A percentile compares a stretch with the other conserved stretches of the same genome.
These are phyloP conservation scores for Drosophila pullipes DNA, from an alignment of 2,888 invertebrate genomes.

Conservation along the genomic window DNA sequence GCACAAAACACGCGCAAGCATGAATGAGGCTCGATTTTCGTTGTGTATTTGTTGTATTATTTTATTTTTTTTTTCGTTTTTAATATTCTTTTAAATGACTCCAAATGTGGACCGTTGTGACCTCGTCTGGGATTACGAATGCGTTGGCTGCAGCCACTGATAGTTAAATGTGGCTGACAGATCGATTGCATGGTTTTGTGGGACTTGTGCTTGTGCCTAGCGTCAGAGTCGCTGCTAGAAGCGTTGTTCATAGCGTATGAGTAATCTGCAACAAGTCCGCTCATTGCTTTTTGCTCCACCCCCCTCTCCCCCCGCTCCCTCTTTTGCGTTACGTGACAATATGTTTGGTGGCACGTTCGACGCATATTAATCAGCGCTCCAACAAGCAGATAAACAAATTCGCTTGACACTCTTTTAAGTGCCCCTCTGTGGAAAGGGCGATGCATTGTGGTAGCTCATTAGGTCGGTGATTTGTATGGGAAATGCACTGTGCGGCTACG, in stretches of 20 bases:
- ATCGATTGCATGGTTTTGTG: slow-evolving; percentile 54
- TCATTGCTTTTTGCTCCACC: background rate
- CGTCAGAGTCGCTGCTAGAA: background rate
- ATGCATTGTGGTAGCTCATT: slow-evolving; percentile 44
- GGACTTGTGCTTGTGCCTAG: background rate
- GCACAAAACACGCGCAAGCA: slow-evolving; percentile 40
- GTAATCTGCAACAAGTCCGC: slow-evolving; percentile 28
- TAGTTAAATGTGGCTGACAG: slow-evolving; percentile 28
- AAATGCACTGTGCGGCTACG: slow-evolving; percentile 37
- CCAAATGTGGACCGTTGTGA: slow-evolving; percentile 43
- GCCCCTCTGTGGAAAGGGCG: background rate
- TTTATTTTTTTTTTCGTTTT: slow-evolving; percentile 4
- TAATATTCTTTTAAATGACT: slow-evolving; percentile 33
- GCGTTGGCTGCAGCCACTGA: slow-evolving; percentile 54
- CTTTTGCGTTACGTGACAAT: slow-evolving; percentile 69
- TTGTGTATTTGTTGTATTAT: background rate
- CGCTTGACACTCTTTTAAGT: slow-evolving; percentile 41
- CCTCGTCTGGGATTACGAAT: slow-evolving; percentile 56
- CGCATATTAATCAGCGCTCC: slow-evolving; percentile 61
- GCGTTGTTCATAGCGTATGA: slow-evolving; percentile 54
- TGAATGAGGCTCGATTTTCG: slow-evolving; percentile 31
- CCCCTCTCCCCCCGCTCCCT: background rate
- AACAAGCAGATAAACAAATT: slow-evolving; percentile 45
- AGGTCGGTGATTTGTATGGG: slow-evolving; percentile 60
- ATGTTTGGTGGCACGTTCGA: slow-evolving; percentile 63